Evolutionary conservation across 2,888 invertebrate species (phyloP).

Genomic region (Calliopum simillimum): DNA sequence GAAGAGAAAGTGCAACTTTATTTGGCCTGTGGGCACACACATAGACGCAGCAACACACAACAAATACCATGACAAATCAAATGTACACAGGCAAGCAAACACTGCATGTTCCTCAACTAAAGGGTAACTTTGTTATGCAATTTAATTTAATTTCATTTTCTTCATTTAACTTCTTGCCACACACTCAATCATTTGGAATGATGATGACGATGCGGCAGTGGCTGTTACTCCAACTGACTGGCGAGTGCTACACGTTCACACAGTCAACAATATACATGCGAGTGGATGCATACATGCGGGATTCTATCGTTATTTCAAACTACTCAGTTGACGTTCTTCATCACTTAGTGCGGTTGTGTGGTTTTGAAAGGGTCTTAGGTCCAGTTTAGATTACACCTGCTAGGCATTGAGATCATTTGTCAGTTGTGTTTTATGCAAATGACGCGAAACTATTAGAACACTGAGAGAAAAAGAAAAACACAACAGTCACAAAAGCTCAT

Average conservation of each 20-base stretch:
- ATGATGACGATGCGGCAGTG: background rate
- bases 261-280: no score
- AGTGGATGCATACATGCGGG: background rate
- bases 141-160: slow-evolving; percentile 33
- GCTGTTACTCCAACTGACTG: slow-evolving; percentile 1
- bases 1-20: slow-evolving; percentile 37
- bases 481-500: background rate
- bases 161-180: slow-evolving; percentile 23
- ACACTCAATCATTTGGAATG: slow-evolving; percentile 17
- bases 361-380: slow-evolving; percentile 15
- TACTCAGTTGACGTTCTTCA: no score
- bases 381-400: slow-evolving; percentile 36
- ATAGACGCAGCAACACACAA: background rate
- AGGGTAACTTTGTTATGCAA: slow-evolving; percentile 8
- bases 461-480: background rate
- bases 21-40: slow-evolving; percentile 21
- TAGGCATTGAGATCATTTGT: slow-evolving; percentile 36
- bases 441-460: background rate
- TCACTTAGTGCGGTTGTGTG: no score
- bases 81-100: background rate
- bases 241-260: background rate
- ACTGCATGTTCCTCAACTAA: background rate
- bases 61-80: background rate
- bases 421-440: slow-evolving; percentile 31
- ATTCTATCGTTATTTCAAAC: no score